phyloP scores from a whole-genome alignment of 2,113 vertebrate genomes.

The Nansenia antarctica region DNA sequence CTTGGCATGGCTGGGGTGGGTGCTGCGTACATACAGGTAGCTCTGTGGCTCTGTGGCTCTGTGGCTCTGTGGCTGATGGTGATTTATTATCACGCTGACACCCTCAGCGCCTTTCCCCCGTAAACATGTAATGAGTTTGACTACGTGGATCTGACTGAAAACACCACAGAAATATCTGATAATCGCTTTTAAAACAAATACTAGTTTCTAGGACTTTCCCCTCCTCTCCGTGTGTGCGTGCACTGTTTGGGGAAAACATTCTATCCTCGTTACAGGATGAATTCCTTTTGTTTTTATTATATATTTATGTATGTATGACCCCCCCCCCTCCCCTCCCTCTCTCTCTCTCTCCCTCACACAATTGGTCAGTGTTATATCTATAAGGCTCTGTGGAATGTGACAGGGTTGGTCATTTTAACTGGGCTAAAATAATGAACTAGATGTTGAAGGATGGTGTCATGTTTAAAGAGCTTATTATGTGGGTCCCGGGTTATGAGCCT shows the following conservation, averaged over 20 bases:
- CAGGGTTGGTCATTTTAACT: conserved; percentile 10
- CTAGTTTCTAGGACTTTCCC: conserved; percentile 43
- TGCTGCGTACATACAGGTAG: neutral
- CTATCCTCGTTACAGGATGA: conserved; percentile 36
- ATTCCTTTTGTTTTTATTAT: conserved; percentile 35
- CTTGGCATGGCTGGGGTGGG: neutral
- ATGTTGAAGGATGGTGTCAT: conserved; percentile 29
- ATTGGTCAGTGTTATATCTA: conserved; percentile 18
- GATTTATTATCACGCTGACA: conserved; percentile 43
- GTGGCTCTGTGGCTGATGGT: conserved; percentile 1
- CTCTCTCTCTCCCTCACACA: neutral
- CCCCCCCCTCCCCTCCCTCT: neutral
- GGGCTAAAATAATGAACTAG: conserved; percentile 7
- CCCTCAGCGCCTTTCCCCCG: conserved; percentile 26
- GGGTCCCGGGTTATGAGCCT: conserved; percentile 12
- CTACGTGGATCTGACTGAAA: conserved; percentile 41
- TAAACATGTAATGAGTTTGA: conserved; percentile 57
- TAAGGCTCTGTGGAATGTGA: conserved; percentile 38
- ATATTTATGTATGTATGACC: conserved; percentile 8
- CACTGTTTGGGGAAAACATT: conserved; percentile 44
- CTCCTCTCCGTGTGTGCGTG: conserved; percentile 22
- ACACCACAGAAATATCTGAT: conserved; percentile 42
- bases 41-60: neutral
- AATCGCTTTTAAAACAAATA: conserved; percentile 51
- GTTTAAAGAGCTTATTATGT: conserved; percentile 28